phyloP scores from a whole-genome alignment of 2,888 invertebrate genomes.

The Lochmaea crataegi region DNA sequence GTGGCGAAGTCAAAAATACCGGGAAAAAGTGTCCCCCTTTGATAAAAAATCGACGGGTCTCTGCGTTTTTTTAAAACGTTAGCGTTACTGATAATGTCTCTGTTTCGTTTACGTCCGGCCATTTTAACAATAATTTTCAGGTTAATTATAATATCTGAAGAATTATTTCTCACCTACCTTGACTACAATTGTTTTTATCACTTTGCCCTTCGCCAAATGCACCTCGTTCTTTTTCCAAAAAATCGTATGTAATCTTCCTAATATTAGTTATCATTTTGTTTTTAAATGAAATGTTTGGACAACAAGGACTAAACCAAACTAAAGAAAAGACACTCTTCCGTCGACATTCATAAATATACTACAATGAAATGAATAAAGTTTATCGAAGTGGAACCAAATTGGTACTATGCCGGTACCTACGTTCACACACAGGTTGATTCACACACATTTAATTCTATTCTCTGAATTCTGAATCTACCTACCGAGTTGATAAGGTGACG shows the following conservation, averaged over 20 bases:
- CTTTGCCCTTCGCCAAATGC: neutral
- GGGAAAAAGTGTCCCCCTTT: no score
- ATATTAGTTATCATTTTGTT: slow-evolving; percentile 17
- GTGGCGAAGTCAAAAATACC: no score
- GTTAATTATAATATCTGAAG: neutral
- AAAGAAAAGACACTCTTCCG: no score
- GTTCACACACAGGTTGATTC: neutral
- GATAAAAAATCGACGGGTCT: no score
- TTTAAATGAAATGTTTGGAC: neutral
- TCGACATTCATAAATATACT: neutral
- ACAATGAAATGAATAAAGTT: neutral
- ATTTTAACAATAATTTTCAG: neutral
- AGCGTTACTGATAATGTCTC: no score
- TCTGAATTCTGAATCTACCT: neutral
- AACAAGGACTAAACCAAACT: neutral
- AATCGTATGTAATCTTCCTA: neutral
- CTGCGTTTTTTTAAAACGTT: no score
- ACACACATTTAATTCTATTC: neutral
- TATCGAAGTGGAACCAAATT: neutral
- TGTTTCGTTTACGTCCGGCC: no score
- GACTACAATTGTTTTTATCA: neutral
- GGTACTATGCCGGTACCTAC: neutral
- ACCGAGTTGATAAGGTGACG: slow-evolving; percentile 2
- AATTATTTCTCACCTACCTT: neutral
- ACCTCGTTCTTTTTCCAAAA: slow-evolving; percentile 14